A percentile compares a stretch with the other conserved stretches of the same genome.
Evolutionary conservation across 2,888 invertebrate genomes (phyloP).

Genomic region (Tinea semifulvella): DNA sequence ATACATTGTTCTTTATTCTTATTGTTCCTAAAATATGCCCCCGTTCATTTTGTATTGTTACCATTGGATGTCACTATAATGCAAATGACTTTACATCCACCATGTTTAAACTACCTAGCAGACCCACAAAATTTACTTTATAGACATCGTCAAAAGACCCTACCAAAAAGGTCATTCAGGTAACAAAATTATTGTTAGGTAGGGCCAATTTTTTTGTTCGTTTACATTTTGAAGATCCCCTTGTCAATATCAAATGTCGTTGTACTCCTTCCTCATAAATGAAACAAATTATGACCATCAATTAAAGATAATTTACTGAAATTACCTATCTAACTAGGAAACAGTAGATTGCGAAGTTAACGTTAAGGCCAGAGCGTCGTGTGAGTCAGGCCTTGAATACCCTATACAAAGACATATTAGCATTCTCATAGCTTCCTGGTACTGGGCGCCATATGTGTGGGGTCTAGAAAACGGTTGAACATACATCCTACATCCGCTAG

Average conservation of each 20-base stretch:
- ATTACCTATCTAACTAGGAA: slow-evolving; percentile 34
- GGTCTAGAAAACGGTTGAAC: not conserved
- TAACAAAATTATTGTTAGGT: slow-evolving; percentile 25
- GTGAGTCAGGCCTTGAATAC: slow-evolving; percentile 58
- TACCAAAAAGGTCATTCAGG: slow-evolving; percentile 29
- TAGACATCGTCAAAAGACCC: slow-evolving; percentile 5
- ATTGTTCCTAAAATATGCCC: not conserved
- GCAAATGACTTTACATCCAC: no score
- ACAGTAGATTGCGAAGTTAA: slow-evolving; percentile 40
- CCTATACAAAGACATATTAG: slow-evolving; percentile 60
- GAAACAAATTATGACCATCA: slow-evolving; percentile 3
- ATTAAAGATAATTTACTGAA: not conserved
- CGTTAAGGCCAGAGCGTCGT: slow-evolving; percentile 43
- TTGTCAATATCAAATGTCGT: not conserved
- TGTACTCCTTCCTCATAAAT: not conserved
- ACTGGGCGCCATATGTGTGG: not conserved
- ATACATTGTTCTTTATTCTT: not conserved
- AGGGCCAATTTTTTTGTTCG: not conserved
- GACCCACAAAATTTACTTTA: slow-evolving; percentile 39
- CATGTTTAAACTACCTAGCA: slow-evolving; percentile 28
- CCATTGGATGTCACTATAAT: slow-evolving; percentile 24
- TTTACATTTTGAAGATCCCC: not conserved
- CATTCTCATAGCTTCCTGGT: slow-evolving; percentile 56
- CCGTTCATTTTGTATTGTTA: slow-evolving; percentile 40
- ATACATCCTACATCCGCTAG: not conserved